These are phyloP conservation scores for Exocentrus adspersus DNA, from an alignment of 2,888 invertebrate species.

Conservation along the genomic window DNA sequence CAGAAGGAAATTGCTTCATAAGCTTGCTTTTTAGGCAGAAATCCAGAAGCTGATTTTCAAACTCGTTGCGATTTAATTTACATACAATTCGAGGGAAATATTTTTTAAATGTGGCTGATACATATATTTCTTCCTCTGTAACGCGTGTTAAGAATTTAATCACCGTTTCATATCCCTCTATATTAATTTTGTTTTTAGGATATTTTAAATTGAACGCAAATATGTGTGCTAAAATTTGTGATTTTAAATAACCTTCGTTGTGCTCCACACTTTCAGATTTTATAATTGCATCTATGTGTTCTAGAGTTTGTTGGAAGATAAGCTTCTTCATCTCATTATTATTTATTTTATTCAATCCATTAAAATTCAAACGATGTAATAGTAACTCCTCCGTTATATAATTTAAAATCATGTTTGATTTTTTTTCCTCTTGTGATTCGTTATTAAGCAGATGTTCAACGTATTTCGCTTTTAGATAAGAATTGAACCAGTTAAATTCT, in stretches of 20 bases:
- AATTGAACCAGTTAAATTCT: not conserved
- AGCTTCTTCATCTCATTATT: not conserved
- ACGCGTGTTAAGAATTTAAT: not conserved
- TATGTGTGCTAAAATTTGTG: not conserved
- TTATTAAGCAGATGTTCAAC: constrained; percentile 3
- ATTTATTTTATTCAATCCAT: not conserved
- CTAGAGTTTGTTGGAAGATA: not conserved
- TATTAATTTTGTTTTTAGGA: not conserved
- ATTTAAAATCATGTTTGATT: not conserved
- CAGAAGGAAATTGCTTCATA: too few relatives aligned
- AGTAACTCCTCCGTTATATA: not conserved
- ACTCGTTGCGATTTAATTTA: constrained; percentile 7
- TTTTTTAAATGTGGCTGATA: not conserved
- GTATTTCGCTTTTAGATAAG: not conserved
- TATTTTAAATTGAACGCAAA: not conserved
- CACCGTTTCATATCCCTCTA: not conserved
- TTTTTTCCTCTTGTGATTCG: not conserved
- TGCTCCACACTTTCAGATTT: not conserved
- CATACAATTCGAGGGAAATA: not conserved
- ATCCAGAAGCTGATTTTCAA: constrained; percentile 6
- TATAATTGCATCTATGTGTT: not conserved
- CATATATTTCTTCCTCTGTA: not conserved
- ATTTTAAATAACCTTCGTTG: not conserved
- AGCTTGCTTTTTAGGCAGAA: not conserved
- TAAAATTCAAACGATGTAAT: not conserved